Evolutionary conservation across 1,140 invertebrate species (phyloP).

Genomic region (Tetramorium simillimum): DNA sequence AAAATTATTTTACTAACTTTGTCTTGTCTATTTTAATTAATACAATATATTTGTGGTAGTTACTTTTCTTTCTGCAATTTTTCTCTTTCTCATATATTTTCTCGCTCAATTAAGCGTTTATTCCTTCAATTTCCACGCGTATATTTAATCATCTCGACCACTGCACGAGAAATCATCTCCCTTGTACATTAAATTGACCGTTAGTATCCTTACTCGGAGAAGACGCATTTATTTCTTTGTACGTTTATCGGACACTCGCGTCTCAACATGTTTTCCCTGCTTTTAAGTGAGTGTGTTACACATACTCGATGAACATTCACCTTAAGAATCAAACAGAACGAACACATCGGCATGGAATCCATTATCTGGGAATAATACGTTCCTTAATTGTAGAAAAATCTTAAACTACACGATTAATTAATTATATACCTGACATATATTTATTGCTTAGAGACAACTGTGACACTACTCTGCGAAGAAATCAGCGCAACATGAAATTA

Average conservation of each 20-base stretch:
- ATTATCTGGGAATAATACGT: background rate
- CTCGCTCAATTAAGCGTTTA: background rate
- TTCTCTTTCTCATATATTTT: background rate
- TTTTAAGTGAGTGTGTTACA: background rate
- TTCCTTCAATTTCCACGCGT: background rate
- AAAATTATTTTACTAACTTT: constrained; percentile 10
- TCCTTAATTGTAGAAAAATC: background rate
- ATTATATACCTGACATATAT: background rate
- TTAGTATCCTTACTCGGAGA: background rate
- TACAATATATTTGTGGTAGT: background rate
- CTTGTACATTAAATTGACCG: constrained; percentile 29
- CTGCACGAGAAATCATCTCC: background rate
- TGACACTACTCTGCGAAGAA: background rate
- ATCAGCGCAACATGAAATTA: background rate
- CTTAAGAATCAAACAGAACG: constrained; percentile 1
- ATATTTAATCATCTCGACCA: constrained; percentile 34
- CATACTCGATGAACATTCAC: constrained; percentile 7
- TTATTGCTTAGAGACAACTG: constrained; percentile 1
- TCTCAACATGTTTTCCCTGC: background rate
- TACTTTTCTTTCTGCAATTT: background rate
- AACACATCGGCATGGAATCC: constrained; percentile 14
- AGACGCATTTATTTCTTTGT: constrained; percentile 27
- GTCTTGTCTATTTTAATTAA: background rate
- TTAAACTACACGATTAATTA: background rate
- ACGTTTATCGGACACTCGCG: constrained; percentile 7